These are phyloP conservation scores for Trichoplusia ni DNA, from an alignment of 1,140 invertebrate species.

Conservation along the genomic window DNA sequence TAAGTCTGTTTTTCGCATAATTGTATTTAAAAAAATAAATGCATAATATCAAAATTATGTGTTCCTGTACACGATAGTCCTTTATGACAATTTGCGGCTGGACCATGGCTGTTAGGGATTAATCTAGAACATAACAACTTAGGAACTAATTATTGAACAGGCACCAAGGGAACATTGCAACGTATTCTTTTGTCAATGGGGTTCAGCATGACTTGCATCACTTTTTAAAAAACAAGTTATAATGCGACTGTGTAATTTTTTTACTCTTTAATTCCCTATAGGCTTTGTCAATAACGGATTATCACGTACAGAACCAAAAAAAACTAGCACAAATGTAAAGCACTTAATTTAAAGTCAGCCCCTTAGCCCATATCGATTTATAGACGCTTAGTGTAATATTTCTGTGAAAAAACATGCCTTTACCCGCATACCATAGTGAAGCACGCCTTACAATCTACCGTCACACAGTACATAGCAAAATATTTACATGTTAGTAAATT, in stretches of 20 bases:
- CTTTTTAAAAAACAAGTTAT: too few species aligned
- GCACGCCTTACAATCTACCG: not conserved
- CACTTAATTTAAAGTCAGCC: conserved; percentile 7
- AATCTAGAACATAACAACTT: too few species aligned
- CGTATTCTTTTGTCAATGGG: too few species aligned
- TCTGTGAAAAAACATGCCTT: not conserved
- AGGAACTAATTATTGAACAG: too few species aligned
- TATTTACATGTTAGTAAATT: conserved; percentile 10
- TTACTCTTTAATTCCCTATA: too few species aligned
- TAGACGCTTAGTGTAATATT: not conserved
- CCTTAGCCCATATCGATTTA: not conserved
- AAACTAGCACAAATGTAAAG: conserved; percentile 21
- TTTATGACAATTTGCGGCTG: too few species aligned
- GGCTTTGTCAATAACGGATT: not conserved
- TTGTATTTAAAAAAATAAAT: conserved; percentile 6
- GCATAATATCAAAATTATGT: conserved; percentile 9
- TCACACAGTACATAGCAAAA: not conserved
- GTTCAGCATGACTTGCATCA: too few species aligned
- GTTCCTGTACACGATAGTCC: not conserved
- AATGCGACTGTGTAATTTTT: too few species aligned
- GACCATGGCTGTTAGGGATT: too few species aligned
- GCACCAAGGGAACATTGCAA: too few species aligned
- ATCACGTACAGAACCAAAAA: not conserved
- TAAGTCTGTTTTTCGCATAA: not conserved
- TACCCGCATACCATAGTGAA: not conserved